Base-by-base conservation (phyloP, 1,140 invertebrate genomes). In the Lordiphosa clarofinis region DNA sequence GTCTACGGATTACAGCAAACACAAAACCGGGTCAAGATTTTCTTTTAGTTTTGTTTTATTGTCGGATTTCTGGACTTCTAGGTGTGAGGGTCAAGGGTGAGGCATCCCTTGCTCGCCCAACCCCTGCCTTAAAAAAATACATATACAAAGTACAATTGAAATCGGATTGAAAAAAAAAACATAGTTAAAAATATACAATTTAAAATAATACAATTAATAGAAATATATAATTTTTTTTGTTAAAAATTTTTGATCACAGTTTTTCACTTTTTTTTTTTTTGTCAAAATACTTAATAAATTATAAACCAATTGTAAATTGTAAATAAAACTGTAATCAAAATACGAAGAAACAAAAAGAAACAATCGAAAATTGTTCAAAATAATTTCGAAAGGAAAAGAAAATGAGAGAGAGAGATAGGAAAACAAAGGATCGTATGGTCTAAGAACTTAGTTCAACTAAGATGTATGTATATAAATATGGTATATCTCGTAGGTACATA, bases 301-400 rank as follows among this genome's bases (percentile, higher is more conserved):
- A 52, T 59, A 55, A 44, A 50, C 50, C 68, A 63, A 79, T 84
- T 65, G 21, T 19, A 19, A 3, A 19, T 24, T 24, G 49, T 67
- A 62, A 76, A 82, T 73, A 73, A 76, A 78, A 82, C 73, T 84
- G 69, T 62, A 61, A 56, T 73, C 78, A 70, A 84, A 86, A 71
- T 73, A 71, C 65, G 44, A 63, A 56, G 66, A 52, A 19, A 4
- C 37, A 39, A 52, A 68, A 11, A 10, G 15, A 13, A 19, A 40
- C 19, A 15, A 42, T 15, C n/a, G 19, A 46, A 36, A 37, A 28
- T 19, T 19, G 48, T 11, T 12, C 4, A 7, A 21, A 52, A 6
- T 38, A 42, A 56, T 31, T 31, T 31, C 7, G 28, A 44, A 36
- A 53, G 53, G 21, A 24, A 10, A 36, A 53, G 53, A 13, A 24